phyloP scores from a whole-genome alignment of 2,797 vertebrate genomes.

The Cheirogaleus major region DNA sequence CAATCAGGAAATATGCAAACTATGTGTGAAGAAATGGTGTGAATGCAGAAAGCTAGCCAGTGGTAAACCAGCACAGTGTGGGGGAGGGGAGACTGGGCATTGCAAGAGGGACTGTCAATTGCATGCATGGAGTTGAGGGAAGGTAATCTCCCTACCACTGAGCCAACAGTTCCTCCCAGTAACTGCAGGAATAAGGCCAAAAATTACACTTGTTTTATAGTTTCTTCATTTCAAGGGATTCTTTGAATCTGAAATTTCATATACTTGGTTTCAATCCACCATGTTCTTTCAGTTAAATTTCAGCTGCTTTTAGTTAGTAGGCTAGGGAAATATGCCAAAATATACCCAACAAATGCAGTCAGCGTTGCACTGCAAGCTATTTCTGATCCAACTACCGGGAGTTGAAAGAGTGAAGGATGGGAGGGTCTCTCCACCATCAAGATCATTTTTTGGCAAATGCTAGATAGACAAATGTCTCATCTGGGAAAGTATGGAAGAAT shows the following conservation, averaged over 20 bases:
- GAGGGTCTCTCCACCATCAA: background rate
- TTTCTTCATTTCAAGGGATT: constrained; percentile 74
- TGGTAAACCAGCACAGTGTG: background rate
- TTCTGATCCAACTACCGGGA: constrained; percentile 31
- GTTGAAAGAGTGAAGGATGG: constrained; percentile 29
- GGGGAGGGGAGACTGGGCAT: too few species aligned
- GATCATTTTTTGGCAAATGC: constrained; percentile 33
- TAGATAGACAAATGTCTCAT: constrained; percentile 49
- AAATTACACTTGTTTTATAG: constrained; percentile 70
- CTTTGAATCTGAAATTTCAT: constrained; percentile 77
- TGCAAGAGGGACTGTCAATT: background rate
- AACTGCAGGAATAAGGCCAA: constrained; percentile 53
- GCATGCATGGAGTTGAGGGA: background rate
- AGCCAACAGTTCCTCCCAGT: constrained; percentile 52
- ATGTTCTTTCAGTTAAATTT: constrained; percentile 74
- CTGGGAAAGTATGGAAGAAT: background rate
- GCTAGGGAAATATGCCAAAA: constrained; percentile 63
- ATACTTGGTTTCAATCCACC: constrained; percentile 69
- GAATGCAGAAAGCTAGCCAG: background rate
- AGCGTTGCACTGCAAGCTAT: background rate
- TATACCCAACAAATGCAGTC: constrained; percentile 48
- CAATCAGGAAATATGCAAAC: background rate
- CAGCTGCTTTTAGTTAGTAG: constrained; percentile 76
- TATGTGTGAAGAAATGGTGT: background rate
- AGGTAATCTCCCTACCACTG: background rate